Conservation (phyloP, 2,113 vertebrate genomes). For the Pedetes capensis region DNA sequence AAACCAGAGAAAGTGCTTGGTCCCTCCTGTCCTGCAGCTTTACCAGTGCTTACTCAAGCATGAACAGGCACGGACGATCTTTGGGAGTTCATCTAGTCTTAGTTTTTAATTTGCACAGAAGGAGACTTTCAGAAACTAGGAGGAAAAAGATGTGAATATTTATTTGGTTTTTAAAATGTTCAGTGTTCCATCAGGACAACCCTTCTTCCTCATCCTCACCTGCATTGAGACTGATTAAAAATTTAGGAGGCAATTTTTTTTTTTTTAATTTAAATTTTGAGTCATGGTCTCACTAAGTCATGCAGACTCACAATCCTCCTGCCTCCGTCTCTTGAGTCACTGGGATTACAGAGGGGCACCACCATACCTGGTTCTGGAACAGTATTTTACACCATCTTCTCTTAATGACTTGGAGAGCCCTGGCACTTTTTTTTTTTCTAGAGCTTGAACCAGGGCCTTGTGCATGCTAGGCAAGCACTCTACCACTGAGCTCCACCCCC, state of each 20-base stretch:
- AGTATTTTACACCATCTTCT: background rate
- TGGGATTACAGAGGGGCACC: no score
- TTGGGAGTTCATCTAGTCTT: background rate
- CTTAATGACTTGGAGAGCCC: background rate
- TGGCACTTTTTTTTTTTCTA: background rate
- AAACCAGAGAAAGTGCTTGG: background rate
- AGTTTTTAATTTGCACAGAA: no score
- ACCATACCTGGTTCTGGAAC: no score
- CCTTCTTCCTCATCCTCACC: background rate
- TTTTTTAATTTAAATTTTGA: no score
- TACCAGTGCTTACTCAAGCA: background rate
- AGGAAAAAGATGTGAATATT: background rate
- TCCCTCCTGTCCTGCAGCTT: background rate
- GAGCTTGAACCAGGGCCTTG: background rate
- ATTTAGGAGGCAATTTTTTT: no score
- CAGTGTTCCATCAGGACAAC: background rate
- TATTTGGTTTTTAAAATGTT: background rate
- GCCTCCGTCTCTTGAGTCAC: no score
- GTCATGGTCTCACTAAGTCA: no score
- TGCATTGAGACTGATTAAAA: background rate
- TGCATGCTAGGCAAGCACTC: background rate
- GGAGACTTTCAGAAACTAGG: background rate
- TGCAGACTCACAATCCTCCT: no score
- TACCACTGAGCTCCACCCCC: background rate
- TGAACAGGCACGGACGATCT: background rate